Percentiles rank a stretch among this genome's conserved stretches.
These are phyloP conservation scores for Magallana nippona DNA, from an alignment of 2,888 invertebrate species.

Conservation along the genomic window DNA sequence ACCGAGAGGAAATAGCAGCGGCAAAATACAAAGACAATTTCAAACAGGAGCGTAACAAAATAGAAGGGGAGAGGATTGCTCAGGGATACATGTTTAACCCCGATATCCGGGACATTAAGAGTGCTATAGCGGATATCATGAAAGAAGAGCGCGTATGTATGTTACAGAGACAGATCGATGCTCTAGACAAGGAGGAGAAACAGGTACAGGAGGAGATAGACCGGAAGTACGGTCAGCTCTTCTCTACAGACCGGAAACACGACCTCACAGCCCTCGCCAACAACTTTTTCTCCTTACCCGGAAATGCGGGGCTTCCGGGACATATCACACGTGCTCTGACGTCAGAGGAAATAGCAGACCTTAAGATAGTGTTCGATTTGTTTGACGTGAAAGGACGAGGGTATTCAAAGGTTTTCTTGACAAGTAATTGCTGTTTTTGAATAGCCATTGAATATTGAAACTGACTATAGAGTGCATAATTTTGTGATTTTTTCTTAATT, in stretches of 20 bases:
- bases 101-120: constrained; percentile 44
- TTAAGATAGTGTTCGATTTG: constrained; percentile 68
- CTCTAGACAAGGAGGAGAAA: constrained; percentile 45
- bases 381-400: constrained; percentile 69
- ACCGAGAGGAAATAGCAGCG: constrained; percentile 36
- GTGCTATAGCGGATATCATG: constrained; percentile 41
- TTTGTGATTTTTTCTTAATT: neutral
- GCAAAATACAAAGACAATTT: constrained; percentile 44
- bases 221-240: constrained; percentile 44
- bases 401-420: constrained; percentile 52
- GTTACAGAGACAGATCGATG: constrained; percentile 41
- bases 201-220: constrained; percentile 43
- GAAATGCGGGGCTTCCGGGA: constrained; percentile 59
- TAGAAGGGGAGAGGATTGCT: constrained; percentile 40
- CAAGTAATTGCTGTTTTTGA: no score
- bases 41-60: constrained; percentile 36
- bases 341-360: constrained; percentile 66
- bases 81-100: constrained; percentile 46
- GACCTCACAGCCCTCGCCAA: constrained; percentile 61
- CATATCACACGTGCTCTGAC: constrained; percentile 63
- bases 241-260: constrained; percentile 50
- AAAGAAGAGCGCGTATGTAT: constrained; percentile 46
- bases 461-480: no score
- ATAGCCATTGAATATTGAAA: no score
- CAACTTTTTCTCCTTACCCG: constrained; percentile 57